Conservation (phyloP, 1,140 invertebrate genomes). For the Rhyacophila brunnea region DNA sequence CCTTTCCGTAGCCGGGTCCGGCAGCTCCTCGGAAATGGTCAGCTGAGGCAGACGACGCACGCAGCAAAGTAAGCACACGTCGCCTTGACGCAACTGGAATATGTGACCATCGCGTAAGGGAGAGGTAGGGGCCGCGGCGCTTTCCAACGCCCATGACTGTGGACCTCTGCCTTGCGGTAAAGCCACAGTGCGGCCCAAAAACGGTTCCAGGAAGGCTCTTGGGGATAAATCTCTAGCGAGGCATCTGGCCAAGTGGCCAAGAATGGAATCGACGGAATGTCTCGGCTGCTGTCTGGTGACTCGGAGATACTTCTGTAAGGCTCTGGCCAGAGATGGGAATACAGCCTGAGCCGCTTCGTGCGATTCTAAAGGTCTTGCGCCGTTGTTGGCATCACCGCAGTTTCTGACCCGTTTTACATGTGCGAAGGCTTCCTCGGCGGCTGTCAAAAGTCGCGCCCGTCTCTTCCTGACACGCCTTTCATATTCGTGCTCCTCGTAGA, state of each 20-base stretch:
- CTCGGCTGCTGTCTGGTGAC: conserved; percentile 93
- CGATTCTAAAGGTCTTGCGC: conserved; percentile 79
- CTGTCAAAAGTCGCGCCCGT: conserved; percentile 82
- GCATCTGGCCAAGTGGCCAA: conserved; percentile 83
- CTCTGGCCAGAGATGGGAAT: conserved; percentile 92
- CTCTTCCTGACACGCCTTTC: conserved; percentile 90
- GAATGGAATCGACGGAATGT: conserved; percentile 90
- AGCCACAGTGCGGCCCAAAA: conserved; percentile 75
- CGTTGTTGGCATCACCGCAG: conserved; percentile 36
- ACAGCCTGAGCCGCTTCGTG: conserved; percentile 95
- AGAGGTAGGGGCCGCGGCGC: conserved; percentile 84
- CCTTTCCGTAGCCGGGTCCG: conserved; percentile 93
- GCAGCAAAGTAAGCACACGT: conserved; percentile 86
- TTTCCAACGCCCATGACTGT: conserved; percentile 92
- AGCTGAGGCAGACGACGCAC: conserved; percentile 87
- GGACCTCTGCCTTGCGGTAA: conserved; percentile 71
- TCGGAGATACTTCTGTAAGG: conserved; percentile 93
- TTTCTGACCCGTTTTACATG: conserved; percentile 82
- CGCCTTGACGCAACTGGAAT: conserved; percentile 92
- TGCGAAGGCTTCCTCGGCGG: conserved; percentile 95
- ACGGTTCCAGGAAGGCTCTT: conserved; percentile 88
- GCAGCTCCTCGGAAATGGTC: conserved; percentile 90
- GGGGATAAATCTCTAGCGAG: conserved; percentile 92
- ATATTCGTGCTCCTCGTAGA: conserved; percentile 97
- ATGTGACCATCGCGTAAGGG: conserved; percentile 76